Conservation (phyloP, 2,113 vertebrate species). For the Euleptes europaea region DNA sequence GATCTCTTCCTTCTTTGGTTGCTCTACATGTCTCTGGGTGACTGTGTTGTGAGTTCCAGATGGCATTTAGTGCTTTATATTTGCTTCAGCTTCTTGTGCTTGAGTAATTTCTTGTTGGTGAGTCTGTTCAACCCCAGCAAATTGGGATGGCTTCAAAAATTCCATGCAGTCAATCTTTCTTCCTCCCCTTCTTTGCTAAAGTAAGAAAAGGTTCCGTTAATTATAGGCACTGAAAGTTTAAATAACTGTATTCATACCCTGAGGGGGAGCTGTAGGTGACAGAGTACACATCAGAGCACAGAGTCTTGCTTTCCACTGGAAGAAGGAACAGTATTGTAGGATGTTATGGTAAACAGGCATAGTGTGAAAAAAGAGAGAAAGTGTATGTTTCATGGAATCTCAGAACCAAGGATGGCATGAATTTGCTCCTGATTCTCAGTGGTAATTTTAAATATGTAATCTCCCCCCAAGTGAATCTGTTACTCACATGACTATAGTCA, state of each 20-base stretch:
- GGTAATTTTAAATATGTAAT: conserved; percentile 42
- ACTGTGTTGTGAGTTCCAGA: conserved; percentile 39
- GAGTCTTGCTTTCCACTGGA: not conserved
- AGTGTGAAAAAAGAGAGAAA: not conserved
- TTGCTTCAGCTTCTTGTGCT: not conserved
- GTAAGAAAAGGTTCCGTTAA: conserved; percentile 66
- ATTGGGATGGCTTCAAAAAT: conserved; percentile 61
- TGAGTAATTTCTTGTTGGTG: conserved; percentile 49
- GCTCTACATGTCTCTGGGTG: conserved; percentile 23
- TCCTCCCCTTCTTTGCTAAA: conserved; percentile 47
- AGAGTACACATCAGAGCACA: conserved; percentile 34
- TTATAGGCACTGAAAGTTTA: conserved; percentile 61
- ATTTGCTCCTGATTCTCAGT: conserved; percentile 18
- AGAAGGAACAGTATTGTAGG: not conserved
- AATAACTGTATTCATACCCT: conserved; percentile 62
- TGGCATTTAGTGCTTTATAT: not conserved
- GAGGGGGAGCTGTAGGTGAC: conserved; percentile 41
- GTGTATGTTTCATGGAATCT: rapidly evolving
- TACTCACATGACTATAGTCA: conserved; percentile 20
- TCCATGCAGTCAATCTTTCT: conserved; percentile 56
- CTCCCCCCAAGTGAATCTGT: conserved; percentile 51
- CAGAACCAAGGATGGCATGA: not conserved
- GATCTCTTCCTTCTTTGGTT: conserved; percentile 1
- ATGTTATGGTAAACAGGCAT: conserved; percentile 33
- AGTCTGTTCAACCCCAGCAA: conserved; percentile 27